These are phyloP conservation scores for Drosophila sucinea DNA, from an alignment of 1,140 invertebrate genomes.

Conservation along the genomic window DNA sequence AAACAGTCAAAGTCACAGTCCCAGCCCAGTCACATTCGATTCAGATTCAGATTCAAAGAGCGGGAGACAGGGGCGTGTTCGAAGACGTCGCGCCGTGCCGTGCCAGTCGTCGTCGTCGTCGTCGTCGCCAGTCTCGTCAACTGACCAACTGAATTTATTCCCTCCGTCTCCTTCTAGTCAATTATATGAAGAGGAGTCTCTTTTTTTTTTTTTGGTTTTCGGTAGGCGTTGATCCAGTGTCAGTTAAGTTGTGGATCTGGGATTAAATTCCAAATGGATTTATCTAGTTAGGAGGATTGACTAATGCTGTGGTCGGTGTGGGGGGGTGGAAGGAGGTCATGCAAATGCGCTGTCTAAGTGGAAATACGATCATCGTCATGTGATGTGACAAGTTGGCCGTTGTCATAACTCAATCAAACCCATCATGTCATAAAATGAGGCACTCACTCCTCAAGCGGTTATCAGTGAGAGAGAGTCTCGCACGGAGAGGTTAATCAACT, in stretches of 20 bases:
- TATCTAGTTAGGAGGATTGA: constrained; percentile 58
- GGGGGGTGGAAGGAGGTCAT: background rate
- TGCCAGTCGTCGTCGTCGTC: constrained; percentile 63
- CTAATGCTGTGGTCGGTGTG: constrained; percentile 48
- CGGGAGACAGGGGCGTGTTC: constrained; percentile 78
- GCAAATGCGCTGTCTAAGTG: background rate
- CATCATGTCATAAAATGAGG: constrained; percentile 42
- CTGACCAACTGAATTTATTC: constrained; percentile 57
- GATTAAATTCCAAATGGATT: constrained; percentile 53
- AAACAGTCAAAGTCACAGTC: background rate
- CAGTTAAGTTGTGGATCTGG: too few relatives aligned
- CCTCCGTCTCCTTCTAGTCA: constrained; percentile 31
- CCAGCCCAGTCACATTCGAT: too few relatives aligned
- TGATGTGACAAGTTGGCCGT: constrained; percentile 15
- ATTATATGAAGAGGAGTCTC: constrained; percentile 31
- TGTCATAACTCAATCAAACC: constrained; percentile 70
- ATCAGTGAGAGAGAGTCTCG: constrained; percentile 25
- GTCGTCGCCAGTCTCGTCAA: constrained; percentile 51
- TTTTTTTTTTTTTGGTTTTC: constrained; percentile 27
- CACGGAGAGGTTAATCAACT: constrained; percentile 61
- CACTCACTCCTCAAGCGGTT: constrained; percentile 26
- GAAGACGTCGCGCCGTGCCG: constrained; percentile 59
- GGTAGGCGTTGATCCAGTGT: constrained; percentile 46
- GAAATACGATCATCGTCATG: background rate
- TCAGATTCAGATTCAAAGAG: background rate